These are phyloP conservation scores for Corythornis madagascariensis DNA, from an alignment of 2,113 vertebrate genomes.

Conservation along the genomic window DNA sequence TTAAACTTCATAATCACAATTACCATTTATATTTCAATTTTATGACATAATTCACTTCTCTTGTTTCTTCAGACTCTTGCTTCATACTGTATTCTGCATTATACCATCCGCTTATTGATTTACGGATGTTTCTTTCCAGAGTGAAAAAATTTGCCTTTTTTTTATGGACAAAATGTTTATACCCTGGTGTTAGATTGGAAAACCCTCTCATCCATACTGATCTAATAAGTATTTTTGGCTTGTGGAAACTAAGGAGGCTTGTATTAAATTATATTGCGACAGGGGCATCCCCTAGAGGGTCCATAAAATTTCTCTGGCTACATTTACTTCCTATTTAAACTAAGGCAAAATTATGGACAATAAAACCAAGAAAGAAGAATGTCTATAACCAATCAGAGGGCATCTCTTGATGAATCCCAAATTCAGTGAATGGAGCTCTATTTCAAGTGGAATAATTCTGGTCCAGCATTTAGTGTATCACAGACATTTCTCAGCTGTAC, in stretches of 20 bases:
- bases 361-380: background rate
- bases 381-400: background rate
- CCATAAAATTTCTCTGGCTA: background rate
- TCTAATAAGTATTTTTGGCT: slow-evolving; percentile 1
- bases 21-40: background rate
- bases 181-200: slow-evolving; percentile 16
- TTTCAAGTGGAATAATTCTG: background rate
- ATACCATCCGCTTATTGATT: background rate
- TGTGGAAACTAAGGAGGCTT: background rate
- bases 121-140: background rate
- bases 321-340: background rate
- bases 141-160: slow-evolving; percentile 1
- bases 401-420: background rate
- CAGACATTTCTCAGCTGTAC: background rate
- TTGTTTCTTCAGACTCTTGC: background rate
- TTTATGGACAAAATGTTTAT: background rate
- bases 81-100: background rate
- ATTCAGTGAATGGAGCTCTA: background rate
- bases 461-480: background rate
- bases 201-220: slow-evolving; percentile 4
- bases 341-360: background rate
- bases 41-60: background rate
- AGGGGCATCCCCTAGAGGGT: background rate
- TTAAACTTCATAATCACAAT: background rate
- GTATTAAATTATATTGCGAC: background rate